A percentile compares a stretch with the other conserved stretches of the same genome.
phyloP scores from a whole-genome alignment of 2,797 vertebrate genomes.

The Alectoris magna region DNA sequence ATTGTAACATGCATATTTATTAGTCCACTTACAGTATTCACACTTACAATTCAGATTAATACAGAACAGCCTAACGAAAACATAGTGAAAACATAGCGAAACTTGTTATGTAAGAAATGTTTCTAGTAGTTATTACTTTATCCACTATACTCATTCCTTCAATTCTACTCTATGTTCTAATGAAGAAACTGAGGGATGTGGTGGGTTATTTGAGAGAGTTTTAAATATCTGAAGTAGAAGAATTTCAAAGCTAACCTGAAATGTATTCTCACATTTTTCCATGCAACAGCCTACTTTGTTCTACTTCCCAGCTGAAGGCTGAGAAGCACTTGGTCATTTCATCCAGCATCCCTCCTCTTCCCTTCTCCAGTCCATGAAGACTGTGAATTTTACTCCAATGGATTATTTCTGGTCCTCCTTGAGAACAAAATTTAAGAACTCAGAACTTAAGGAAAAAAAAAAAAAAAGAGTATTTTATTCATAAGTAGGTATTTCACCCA shows the following conservation, averaged over 20 bases:
- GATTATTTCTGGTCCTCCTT: neutral
- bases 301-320: neutral
- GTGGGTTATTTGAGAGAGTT: neutral
- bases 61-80: neutral
- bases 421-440: neutral
- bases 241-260: neutral
- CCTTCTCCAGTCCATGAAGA: too few relatives aligned
- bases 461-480: neutral
- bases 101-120: neutral
- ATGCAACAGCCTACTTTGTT: rapidly evolving
- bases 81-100: neutral
- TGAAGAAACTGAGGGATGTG: neutral
- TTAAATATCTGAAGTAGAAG: neutral
- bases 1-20: neutral
- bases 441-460: neutral
- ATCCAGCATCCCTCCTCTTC: too few relatives aligned
- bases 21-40: neutral
- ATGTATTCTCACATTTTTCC: neutral
- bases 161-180: neutral
- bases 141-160: rapidly evolving
- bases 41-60: neutral
- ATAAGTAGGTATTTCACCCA: neutral
- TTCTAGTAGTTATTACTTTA: rapidly evolving
- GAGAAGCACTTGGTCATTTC: neutral
- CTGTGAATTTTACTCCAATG: neutral